Evolutionary conservation across 1,140 invertebrate species (phyloP).

Genomic region (Caenorhabditis briggsae): DNA sequence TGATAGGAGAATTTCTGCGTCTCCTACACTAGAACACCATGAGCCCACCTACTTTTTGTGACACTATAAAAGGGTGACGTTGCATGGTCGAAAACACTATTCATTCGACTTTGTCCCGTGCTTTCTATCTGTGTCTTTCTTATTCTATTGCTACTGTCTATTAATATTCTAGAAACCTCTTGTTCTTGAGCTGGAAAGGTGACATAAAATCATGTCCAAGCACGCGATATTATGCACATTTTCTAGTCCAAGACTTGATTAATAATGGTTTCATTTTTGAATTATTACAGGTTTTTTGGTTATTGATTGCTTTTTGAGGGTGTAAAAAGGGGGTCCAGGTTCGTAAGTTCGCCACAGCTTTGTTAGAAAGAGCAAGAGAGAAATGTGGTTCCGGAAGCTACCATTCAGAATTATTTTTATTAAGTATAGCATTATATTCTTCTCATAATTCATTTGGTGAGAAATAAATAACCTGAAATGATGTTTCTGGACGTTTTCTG

Average conservation of each 20-base stretch:
- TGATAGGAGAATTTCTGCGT: slow-evolving; percentile 20
- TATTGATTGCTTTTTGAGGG: neutral
- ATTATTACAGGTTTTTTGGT: neutral
- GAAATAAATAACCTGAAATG: no score
- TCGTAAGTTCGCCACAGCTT: no score
- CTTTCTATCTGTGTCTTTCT: neutral
- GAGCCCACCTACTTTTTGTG: slow-evolving; percentile 50
- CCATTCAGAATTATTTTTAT: no score
- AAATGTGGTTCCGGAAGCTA: no score
- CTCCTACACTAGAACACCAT: neutral
- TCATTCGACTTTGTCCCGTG: neutral
- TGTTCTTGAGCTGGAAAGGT: slow-evolving; percentile 58
- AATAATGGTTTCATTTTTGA: slow-evolving; percentile 1
- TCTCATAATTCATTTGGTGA: no score
- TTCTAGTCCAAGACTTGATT: slow-evolving; percentile 61
- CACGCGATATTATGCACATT: slow-evolving; percentile 65
- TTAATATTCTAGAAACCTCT: neutral
- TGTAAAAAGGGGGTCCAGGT: neutral
- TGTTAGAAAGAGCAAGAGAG: no score
- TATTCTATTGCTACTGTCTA: neutral
- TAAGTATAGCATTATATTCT: no score
- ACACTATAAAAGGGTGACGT: slow-evolving; percentile 19
- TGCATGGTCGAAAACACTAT: slow-evolving; percentile 3
- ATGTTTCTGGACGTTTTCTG: no score
- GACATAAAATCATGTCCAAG: slow-evolving; percentile 57